These are phyloP conservation scores for Grapholita molesta DNA, from an alignment of 1,140 invertebrate species.

Conservation along the genomic window DNA sequence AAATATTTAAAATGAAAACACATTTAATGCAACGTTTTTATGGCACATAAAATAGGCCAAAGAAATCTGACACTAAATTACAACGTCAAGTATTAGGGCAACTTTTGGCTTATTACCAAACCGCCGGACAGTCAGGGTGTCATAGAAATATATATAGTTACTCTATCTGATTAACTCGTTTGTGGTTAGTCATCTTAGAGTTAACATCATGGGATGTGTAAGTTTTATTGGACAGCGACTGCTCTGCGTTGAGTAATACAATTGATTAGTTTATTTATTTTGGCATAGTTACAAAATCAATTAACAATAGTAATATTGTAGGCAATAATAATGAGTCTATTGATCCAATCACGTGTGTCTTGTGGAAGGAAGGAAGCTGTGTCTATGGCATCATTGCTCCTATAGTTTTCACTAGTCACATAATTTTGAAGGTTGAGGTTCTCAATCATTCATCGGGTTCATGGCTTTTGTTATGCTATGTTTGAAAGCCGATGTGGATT, in stretches of 20 bases:
- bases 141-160: background rate
- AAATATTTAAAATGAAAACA: constrained; percentile 9
- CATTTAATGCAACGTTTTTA: constrained; percentile 15
- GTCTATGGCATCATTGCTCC: no score
- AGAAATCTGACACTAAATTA: constrained; percentile 16
- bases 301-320: background rate
- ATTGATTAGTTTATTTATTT: background rate
- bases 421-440: no score
- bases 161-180: constrained; percentile 3
- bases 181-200: background rate
- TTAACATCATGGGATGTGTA: background rate
- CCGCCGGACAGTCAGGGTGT: background rate
- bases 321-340: no score
- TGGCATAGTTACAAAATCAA: background rate
- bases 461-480: no score
- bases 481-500: no score
- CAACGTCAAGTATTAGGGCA: background rate
- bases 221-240: background rate
- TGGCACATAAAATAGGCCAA: background rate
- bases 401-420: no score
- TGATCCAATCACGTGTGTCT: no score
- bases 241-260: background rate
- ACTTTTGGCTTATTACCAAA: constrained; percentile 8
- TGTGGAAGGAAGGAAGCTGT: no score
- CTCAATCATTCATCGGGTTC: no score